Percentiles rank a stretch among this genome's conserved stretches.
Conservation (phyloP, 2,888 invertebrate genomes). For the Mongoloraphidia duomilia region DNA sequence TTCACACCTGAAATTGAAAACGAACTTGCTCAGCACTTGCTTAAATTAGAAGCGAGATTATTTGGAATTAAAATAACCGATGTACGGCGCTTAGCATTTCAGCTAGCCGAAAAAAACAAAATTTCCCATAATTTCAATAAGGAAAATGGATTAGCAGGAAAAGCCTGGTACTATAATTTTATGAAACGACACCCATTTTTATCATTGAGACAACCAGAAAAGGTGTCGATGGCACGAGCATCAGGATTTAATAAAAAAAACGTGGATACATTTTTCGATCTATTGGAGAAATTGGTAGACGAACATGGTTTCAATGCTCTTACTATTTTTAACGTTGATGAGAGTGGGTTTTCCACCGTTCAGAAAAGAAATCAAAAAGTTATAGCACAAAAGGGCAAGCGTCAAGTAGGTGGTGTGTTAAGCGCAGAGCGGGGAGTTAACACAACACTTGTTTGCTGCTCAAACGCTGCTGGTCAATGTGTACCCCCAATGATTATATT, state of each 20-base stretch:
- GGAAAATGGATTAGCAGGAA: slow-evolving; percentile 8
- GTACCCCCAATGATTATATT: slow-evolving; percentile 17
- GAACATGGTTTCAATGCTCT: slow-evolving; percentile 11
- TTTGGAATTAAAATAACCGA: slow-evolving; percentile 10
- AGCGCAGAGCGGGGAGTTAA: slow-evolving; percentile 16
- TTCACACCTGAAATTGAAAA: slow-evolving; percentile 10
- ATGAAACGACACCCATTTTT: slow-evolving; percentile 12
- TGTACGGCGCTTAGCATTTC: slow-evolving; percentile 9
- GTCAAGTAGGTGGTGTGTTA: slow-evolving; percentile 12
- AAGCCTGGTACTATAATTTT: slow-evolving; percentile 9
- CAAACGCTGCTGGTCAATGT: slow-evolving; percentile 14
- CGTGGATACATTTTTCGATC: slow-evolving; percentile 14
- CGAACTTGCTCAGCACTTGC: slow-evolving; percentile 11
- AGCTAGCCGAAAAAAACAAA: slow-evolving; percentile 9
- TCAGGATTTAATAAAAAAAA: slow-evolving; percentile 13
- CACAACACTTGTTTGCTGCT: slow-evolving; percentile 15
- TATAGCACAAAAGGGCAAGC: slow-evolving; percentile 12
- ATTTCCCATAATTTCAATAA: slow-evolving; percentile 7
- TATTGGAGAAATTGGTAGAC: slow-evolving; percentile 12
- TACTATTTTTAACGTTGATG: slow-evolving; percentile 15
- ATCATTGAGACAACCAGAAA: slow-evolving; percentile 13
- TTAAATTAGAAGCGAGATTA: slow-evolving; percentile 10
- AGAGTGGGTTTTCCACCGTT: slow-evolving; percentile 14
- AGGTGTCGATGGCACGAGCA: slow-evolving; percentile 11
- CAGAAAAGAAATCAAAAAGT: slow-evolving; percentile 13